Base-by-base conservation (phyloP, 1,140 invertebrate genomes). In the Meloidogyne chitwoodi region DNA sequence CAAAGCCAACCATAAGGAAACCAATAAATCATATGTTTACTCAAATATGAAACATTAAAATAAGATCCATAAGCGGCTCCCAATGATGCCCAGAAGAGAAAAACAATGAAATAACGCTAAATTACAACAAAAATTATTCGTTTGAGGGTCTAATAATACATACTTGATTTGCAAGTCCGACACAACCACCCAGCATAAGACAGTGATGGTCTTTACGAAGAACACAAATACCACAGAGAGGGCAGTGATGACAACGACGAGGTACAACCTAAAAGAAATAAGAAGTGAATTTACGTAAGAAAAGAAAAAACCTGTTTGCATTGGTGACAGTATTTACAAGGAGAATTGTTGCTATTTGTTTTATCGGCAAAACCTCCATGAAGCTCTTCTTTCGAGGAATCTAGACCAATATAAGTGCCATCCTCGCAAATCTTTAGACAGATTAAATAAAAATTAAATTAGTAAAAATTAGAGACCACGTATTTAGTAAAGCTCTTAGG, bases 51-150 rank as follows among this genome's bases (percentile, higher is more conserved):
- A 56, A 79, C 81, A 38, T 62, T 84, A 65, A 76, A 81, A 38
- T 34, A 62, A 6, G 63, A 26, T 24, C 80, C 80, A 68, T 81
- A 83, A 29, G 61, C 0, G 5, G 82, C 29, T 22, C 81, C 81
- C 24, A 79, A 10, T 6, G 41, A 26, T 22, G 82, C 80, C 79
- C 82, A 83, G 26, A 83, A 79, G 0, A 81, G 70, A 66, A 83
- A 83, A 14, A 81, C 82, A 12, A 83, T 83, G 73, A 83, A 83
- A 72, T 81, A 83, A 0, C 81, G 80, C 81, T 83, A 61, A 24
- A 76, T 5, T 22, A 11, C 0, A 29, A 48, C 11, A 34, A 62
- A 80, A 61, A 68, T 24, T 19, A 26, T 41, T 2, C 29, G 0
- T 22, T 26, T 12, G 6, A 78, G 31, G 16, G 8, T 24, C n/a